These are phyloP conservation scores for Aphaenogaster floridana DNA, from an alignment of 1,140 invertebrate species.

Conservation along the genomic window DNA sequence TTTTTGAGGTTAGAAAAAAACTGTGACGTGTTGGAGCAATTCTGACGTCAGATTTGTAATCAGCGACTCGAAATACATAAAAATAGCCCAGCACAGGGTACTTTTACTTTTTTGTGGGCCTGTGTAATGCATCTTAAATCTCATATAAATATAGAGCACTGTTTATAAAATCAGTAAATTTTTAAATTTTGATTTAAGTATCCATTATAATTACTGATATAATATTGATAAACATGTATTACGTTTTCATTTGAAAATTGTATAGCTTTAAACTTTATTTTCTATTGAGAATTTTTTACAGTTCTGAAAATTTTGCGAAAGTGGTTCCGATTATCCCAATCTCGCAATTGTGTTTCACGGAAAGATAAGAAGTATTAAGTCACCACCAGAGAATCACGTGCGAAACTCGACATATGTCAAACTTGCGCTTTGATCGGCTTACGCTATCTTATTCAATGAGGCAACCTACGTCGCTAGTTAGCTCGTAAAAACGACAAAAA, in stretches of 20 bases:
- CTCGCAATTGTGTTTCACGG: background rate
- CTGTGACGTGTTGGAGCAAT: too few species aligned
- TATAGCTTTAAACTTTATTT: background rate
- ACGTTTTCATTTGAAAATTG: background rate
- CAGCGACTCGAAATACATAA: too few species aligned
- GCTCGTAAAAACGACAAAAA: background rate
- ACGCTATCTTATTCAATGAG: background rate
- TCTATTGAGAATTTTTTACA: background rate
- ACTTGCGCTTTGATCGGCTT: background rate
- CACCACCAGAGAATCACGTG: background rate
- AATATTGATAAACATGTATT: background rate
- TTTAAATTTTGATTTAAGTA: background rate
- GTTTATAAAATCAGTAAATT: background rate
- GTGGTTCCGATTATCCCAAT: background rate
- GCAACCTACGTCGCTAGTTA: background rate
- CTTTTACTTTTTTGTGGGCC: too few species aligned
- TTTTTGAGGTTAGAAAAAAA: too few species aligned
- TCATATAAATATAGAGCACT: background rate
- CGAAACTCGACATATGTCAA: background rate
- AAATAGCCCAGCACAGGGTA: too few species aligned
- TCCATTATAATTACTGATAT: background rate
- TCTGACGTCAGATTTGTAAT: too few species aligned
- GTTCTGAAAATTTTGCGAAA: background rate
- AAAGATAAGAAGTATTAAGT: background rate
- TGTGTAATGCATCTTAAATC: background rate